Evolutionary conservation across 64 coral and sea anemone genomes (phyloP).

Genomic region (Platygyra sinensis): DNA sequence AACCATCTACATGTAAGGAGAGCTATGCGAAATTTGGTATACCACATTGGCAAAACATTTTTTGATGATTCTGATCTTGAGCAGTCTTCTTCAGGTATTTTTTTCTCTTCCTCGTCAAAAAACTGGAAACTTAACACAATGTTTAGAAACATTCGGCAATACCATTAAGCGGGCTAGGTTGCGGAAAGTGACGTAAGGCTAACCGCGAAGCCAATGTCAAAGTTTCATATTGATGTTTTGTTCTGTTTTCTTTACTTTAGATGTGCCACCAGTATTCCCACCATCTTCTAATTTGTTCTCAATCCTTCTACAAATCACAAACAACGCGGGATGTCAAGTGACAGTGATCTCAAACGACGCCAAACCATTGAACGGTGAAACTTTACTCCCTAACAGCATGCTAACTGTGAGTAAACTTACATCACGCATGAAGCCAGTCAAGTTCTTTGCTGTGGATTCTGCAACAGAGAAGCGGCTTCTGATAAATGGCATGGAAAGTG

Average conservation of each 20-base stretch:
- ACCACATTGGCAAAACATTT: too few relatives aligned
- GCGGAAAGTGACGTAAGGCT: background rate
- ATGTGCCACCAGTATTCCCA: constrained; percentile 51
- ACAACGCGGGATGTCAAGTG: constrained; percentile 44
- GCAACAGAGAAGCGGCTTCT: constrained; percentile 68
- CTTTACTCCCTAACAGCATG: constrained; percentile 17
- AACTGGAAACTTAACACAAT: too few relatives aligned
- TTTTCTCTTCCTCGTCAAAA: too few relatives aligned
- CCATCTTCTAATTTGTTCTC: constrained; percentile 74
- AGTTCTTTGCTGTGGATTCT: constrained; percentile 73
- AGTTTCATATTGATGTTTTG: background rate
- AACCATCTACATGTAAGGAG: too few relatives aligned
- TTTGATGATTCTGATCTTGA: too few relatives aligned
- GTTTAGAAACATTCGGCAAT: too few relatives aligned
- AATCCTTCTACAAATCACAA: constrained; percentile 64
- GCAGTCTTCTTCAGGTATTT: too few relatives aligned
- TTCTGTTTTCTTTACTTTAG: background rate
- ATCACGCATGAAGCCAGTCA: constrained; percentile 6
- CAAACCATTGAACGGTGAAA: constrained; percentile 51
- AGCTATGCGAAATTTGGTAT: too few relatives aligned
- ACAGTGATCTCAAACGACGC: constrained; percentile 64
- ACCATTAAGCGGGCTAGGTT: background rate
- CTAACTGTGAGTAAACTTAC: constrained; percentile 67
- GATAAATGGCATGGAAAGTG: constrained; percentile 54
- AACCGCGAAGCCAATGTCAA: background rate